phyloP scores from a whole-genome alignment of 2,888 invertebrate species.

The Belgica antarctica region DNA sequence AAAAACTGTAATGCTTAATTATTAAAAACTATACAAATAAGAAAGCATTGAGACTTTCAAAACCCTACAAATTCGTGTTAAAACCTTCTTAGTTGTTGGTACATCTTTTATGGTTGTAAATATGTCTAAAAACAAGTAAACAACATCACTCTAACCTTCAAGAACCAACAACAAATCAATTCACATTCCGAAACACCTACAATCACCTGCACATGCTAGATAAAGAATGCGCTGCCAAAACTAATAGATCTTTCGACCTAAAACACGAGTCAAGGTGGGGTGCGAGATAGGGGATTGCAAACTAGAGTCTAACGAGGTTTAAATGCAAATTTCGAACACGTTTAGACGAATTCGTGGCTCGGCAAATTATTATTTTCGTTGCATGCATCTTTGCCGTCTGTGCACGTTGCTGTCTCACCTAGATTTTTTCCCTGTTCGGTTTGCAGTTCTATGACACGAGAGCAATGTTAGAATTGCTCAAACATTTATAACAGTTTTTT shows the following conservation, averaged over 20 bases:
- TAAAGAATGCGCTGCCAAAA: neutral
- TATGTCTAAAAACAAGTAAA: too few relatives aligned
- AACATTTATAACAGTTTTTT: slow-evolving; percentile 27
- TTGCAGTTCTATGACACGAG: slow-evolving; percentile 26
- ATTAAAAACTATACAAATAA: too few relatives aligned
- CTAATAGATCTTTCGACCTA: slow-evolving; percentile 7
- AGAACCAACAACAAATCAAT: too few relatives aligned
- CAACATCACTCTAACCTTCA: too few relatives aligned
- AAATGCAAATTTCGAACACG: slow-evolving; percentile 42
- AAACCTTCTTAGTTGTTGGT: too few relatives aligned
- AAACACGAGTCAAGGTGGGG: too few relatives aligned
- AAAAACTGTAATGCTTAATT: too few relatives aligned
- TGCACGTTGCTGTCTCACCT: neutral
- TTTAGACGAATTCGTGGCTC: slow-evolving; percentile 36
- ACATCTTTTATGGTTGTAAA: too few relatives aligned
- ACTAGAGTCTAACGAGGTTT: slow-evolving; percentile 36
- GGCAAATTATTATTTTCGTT: slow-evolving; percentile 14
- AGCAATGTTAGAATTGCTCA: slow-evolving; percentile 28
- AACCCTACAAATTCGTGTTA: too few relatives aligned
- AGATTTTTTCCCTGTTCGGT: neutral
- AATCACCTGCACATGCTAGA: too few relatives aligned
- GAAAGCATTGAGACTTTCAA: too few relatives aligned
- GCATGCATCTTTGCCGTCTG: slow-evolving; percentile 8
- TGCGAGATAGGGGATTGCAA: slow-evolving; percentile 1
- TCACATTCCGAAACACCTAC: too few relatives aligned